A percentile compares a stretch with the other conserved stretches of the same genome.
These are phyloP conservation scores for Steinernema feltiae DNA, from an alignment of 1,140 invertebrate genomes.

Conservation along the genomic window DNA sequence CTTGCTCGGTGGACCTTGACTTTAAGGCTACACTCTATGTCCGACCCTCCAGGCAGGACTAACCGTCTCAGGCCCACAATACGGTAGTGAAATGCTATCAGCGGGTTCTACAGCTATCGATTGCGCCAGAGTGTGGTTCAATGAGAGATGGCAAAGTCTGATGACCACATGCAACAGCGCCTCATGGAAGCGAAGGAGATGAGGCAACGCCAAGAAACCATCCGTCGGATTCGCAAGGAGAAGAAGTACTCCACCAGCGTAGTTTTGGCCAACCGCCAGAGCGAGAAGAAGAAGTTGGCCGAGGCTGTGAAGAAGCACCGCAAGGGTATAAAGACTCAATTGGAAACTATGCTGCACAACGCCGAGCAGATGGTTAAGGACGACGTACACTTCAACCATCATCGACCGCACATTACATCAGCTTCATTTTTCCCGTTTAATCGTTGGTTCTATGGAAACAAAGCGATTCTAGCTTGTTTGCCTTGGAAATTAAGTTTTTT, in stretches of 20 bases:
- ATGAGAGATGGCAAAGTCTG: slow-evolving; percentile 97
- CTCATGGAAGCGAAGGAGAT: slow-evolving; percentile 75
- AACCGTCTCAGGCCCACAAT: too few species aligned
- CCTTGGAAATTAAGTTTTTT: too few species aligned
- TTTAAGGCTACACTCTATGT: too few species aligned
- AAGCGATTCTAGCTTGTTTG: too few species aligned
- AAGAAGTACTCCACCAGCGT: slow-evolving; percentile 76
- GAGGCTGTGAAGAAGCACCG: slow-evolving; percentile 61
- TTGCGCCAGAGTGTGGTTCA: too few species aligned
- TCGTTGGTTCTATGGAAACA: too few species aligned
- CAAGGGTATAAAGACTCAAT: slow-evolving; percentile 56
- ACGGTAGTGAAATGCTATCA: too few species aligned
- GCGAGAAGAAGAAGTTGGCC: slow-evolving; percentile 67
- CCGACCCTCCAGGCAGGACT: too few species aligned
- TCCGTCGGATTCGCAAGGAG: slow-evolving; percentile 77
- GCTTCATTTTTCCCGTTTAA: too few species aligned
- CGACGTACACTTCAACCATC: background rate
- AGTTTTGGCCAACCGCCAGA: slow-evolving; percentile 72
- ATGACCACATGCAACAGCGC: slow-evolving; percentile 92
- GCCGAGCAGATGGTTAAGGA: slow-evolving; percentile 1
- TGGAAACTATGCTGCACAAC: slow-evolving; percentile 56
- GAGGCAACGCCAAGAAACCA: slow-evolving; percentile 77
- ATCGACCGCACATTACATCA: too few species aligned
- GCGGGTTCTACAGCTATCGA: too few species aligned
- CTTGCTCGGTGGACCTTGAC: too few species aligned